Evolutionary conservation across 2,113 vertebrate genomes (phyloP).

Genomic region (Promerops cafer): DNA sequence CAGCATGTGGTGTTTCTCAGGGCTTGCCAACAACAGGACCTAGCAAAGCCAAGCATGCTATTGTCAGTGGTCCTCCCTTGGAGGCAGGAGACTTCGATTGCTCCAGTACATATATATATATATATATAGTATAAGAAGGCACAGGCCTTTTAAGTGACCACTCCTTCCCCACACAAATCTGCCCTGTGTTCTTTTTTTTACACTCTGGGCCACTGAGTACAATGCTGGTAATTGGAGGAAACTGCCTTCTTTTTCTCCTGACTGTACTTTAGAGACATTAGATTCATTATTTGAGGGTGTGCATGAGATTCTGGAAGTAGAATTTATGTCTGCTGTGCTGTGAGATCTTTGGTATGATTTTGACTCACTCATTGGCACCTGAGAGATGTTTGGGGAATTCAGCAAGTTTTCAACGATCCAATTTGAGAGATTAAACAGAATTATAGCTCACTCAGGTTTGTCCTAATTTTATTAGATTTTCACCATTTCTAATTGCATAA

Average conservation of each 20-base stretch:
- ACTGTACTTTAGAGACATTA: neutral
- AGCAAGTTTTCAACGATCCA: slow-evolving; percentile 39
- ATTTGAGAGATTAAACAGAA: slow-evolving; percentile 48
- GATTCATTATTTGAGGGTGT: slow-evolving; percentile 35
- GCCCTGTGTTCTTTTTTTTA: neutral
- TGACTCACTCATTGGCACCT: slow-evolving; percentile 57
- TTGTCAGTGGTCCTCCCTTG: neutral
- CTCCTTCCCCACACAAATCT: neutral
- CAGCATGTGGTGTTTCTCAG: neutral
- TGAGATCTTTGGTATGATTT: slow-evolving; percentile 38
- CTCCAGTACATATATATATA: neutral
- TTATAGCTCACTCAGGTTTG: slow-evolving; percentile 23
- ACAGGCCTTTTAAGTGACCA: neutral
- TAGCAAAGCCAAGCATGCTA: neutral
- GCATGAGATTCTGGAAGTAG: slow-evolving; percentile 34
- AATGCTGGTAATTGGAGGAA: neutral
- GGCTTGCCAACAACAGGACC: neutral
- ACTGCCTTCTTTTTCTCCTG: neutral
- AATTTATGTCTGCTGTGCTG: slow-evolving; percentile 26
- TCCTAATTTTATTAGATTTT: slow-evolving; percentile 56
- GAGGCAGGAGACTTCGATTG: neutral
- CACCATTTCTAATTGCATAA: slow-evolving; percentile 47
- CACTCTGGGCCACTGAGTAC: neutral
- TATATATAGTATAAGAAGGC: neutral
- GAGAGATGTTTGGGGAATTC: slow-evolving; percentile 47